A percentile compares a stretch with the other conserved stretches of the same genome.
phyloP scores from a whole-genome alignment of 2,888 invertebrate genomes.

The Mesopsocus fuscifrons region DNA sequence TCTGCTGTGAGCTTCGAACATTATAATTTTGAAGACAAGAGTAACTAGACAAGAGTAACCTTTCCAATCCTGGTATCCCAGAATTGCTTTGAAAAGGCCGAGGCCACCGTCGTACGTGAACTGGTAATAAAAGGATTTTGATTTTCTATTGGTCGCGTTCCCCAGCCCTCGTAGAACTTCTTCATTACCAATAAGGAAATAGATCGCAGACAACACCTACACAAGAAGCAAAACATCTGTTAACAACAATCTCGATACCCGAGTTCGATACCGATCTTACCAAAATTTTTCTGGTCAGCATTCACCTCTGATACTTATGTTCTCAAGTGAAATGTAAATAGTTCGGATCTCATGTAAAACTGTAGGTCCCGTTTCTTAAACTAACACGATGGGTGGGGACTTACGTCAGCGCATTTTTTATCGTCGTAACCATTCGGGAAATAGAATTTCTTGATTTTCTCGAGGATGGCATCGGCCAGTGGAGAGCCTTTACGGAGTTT shows the following conservation, averaged over 20 bases:
- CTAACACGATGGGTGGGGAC: neutral
- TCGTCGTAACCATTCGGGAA: neutral
- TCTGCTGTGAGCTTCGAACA: no score
- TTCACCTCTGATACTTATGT: no score
- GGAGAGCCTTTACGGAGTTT: neutral
- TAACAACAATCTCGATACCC: no score
- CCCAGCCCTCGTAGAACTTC: neutral
- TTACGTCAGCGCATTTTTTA: constrained; percentile 2
- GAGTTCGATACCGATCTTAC: no score
- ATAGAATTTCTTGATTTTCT: neutral
- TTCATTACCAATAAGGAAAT: neutral
- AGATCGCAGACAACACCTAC: constrained; percentile 1
- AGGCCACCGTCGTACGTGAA: neutral
- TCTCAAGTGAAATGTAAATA: no score
- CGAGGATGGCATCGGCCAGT: neutral
- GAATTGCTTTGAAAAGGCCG: neutral
- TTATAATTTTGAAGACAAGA: no score
- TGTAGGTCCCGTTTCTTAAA: no score
- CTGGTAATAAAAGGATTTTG: neutral
- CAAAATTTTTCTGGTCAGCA: no score
- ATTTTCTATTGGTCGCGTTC: neutral
- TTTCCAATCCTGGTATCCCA: neutral
- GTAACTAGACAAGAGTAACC: no score
- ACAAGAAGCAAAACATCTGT: neutral
- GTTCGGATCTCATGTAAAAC: no score